Evolutionary conservation across 2,888 invertebrate species (phyloP).

Genomic region (Stramonita haemastoma): DNA sequence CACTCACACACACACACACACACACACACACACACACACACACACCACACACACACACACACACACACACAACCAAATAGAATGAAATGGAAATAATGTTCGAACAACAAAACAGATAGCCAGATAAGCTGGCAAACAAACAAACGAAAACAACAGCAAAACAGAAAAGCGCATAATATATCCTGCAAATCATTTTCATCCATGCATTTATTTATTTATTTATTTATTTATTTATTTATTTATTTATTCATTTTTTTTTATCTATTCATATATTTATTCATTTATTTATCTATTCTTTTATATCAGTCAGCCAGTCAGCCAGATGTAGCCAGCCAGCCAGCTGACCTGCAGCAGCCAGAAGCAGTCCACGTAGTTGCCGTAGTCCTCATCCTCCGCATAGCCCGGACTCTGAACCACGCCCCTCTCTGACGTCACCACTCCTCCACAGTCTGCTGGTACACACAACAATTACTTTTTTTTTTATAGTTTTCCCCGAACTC

Average conservation of each 20-base stretch:
- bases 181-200: too few species aligned
- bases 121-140: not conserved
- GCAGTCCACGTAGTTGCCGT: slow-evolving; percentile 27
- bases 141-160: not conserved
- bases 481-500: too few species aligned
- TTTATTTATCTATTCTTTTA: too few species aligned
- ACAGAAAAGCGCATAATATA: not conserved
- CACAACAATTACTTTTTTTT: not conserved
- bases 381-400: not conserved
- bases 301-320: too few species aligned
- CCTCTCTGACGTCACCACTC: not conserved
- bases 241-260: too few species aligned
- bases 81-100: not conserved
- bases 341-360: slow-evolving; percentile 36
- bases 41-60: not conserved
- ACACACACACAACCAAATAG: not conserved
- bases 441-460: slow-evolving; percentile 28
- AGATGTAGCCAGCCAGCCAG: not conserved
- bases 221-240: too few species aligned
- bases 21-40: not conserved
- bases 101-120: not conserved
- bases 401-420: slow-evolving; percentile 26
- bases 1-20: too few species aligned
- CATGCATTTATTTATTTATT: too few species aligned
- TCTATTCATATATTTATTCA: too few species aligned